Percentiles rank a stretch among this genome's conserved stretches.
Conservation (phyloP, 2,888 invertebrate species). For the Oscheius myriophilus region DNA sequence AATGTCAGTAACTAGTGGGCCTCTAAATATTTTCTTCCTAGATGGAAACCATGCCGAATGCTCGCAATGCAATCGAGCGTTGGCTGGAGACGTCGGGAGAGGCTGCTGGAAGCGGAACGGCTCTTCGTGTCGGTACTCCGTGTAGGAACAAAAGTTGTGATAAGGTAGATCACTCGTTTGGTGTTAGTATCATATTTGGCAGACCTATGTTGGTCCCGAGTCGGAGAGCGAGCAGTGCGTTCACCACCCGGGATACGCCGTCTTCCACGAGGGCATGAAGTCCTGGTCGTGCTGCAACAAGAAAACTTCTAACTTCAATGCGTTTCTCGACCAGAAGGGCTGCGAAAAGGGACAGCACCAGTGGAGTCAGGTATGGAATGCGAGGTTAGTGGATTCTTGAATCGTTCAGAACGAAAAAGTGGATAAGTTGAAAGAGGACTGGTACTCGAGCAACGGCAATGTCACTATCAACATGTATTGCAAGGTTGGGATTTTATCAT, state of each 20-base stretch:
- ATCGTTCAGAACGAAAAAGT: slow-evolving; percentile 59
- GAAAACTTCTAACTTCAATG: slow-evolving; percentile 90
- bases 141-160: slow-evolving; percentile 63
- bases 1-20: slow-evolving; percentile 23
- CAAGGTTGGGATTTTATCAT: slow-evolving; percentile 38
- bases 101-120: slow-evolving; percentile 19
- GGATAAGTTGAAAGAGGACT: slow-evolving; percentile 66
- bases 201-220: slow-evolving; percentile 35
- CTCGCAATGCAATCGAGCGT: slow-evolving; percentile 41
- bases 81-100: slow-evolving; percentile 32
- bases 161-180: slow-evolving; percentile 18
- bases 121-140: slow-evolving; percentile 56
- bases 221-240: slow-evolving; percentile 34
- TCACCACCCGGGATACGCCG: slow-evolving; percentile 57
- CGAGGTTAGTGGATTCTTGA: slow-evolving; percentile 23
- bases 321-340: slow-evolving; percentile 89
- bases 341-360: slow-evolving; percentile 86
- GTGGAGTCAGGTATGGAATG: slow-evolving; percentile 85
- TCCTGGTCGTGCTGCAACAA: slow-evolving; percentile 82
- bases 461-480: slow-evolving; percentile 68
- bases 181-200: background rate
- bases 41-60: slow-evolving; percentile 46
- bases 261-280: slow-evolving; percentile 67
- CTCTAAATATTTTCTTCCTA: slow-evolving; percentile 2
- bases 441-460: slow-evolving; percentile 63